phyloP scores from a whole-genome alignment of 2,888 invertebrate species.

The Noctua fimbriata region DNA sequence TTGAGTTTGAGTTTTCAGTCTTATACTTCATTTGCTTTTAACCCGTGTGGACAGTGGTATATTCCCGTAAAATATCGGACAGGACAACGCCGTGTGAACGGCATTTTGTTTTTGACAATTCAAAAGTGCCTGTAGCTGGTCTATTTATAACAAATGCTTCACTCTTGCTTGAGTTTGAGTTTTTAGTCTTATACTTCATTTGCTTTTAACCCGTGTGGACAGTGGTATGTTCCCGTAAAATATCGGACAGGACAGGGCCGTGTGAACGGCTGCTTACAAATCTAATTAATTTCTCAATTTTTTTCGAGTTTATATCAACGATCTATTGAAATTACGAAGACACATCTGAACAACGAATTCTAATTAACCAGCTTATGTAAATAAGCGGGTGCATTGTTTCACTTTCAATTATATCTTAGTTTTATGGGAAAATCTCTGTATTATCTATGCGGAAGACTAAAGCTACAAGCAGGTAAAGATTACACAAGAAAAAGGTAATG shows the following conservation, averaged over 20 bases:
- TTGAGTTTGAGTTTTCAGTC: no score
- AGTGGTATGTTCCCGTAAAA: not conserved
- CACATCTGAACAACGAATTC: constrained; percentile 18
- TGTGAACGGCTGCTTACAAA: not conserved
- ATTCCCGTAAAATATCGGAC: no score
- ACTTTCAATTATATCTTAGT: constrained; percentile 51
- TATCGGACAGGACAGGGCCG: not conserved
- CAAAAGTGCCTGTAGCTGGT: no score
- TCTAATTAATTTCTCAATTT: constrained; percentile 1
- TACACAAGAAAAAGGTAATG: constrained; percentile 54
- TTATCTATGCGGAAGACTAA: constrained; percentile 61
- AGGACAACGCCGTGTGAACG: no score
- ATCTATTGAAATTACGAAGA: constrained; percentile 38
- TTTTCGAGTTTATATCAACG: not conserved
- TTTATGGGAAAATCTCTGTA: constrained; percentile 65
- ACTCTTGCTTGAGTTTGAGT: no score
- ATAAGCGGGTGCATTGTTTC: constrained; percentile 47
- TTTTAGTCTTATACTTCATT: not conserved
- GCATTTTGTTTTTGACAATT: no score
- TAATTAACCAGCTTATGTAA: constrained; percentile 52
- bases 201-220: no score
- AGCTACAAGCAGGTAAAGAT: constrained; percentile 19
- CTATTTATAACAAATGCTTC: no score
- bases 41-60: no score
- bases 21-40: no score